Base-by-base conservation (phyloP, 2,797 vertebrate genomes). In the Sardinella longiceps region DNA sequence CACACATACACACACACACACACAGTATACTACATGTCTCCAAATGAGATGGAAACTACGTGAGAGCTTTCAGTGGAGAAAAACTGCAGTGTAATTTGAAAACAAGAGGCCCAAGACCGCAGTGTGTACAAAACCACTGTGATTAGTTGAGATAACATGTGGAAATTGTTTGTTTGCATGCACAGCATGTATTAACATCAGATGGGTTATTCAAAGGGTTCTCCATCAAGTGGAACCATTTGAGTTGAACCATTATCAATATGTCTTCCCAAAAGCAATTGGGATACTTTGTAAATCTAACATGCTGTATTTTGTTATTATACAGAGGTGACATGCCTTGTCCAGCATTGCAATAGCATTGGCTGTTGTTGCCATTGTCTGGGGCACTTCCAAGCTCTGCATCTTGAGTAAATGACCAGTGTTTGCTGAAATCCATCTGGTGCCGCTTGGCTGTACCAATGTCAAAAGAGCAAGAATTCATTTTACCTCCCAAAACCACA, bases 401-500 rank as follows among this genome's bases (percentile, higher is more conserved):
- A 43, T 81, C n/a, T 81, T 51, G 33, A 80, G 84, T 43, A 39
- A 74, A 66, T 53, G 80, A 66, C 46, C 43, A 30, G 43, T 56
- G 85, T 83, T 83, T 63, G 81, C 81, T 80, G 53, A 63, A 48
- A 83, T 83, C 56, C 77, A 58, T 80, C 77, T 81, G 50, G 45
- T 86, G 51, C 74, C 37, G 25, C 82, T 63, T 85, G 63, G 56
- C 60, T 84, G 46, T 46, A 80, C 81, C 51, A 81, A 82, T 80
- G 70, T 83, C 58, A 84, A 86, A 85, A 83, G 39, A 77, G 60
- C 39, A 45, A 33, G 39, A 87, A 85, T 87, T 85, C 80, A 80
- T 84, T 83, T 84, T 77, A 88, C 85, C 45, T 85, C 77, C 90
- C 85, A 87, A 85, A n/a, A 87, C 84, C 81, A 1, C 30, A 53